Conservation (phyloP, 2,113 vertebrate species). For the Ailurus styani region DNA sequence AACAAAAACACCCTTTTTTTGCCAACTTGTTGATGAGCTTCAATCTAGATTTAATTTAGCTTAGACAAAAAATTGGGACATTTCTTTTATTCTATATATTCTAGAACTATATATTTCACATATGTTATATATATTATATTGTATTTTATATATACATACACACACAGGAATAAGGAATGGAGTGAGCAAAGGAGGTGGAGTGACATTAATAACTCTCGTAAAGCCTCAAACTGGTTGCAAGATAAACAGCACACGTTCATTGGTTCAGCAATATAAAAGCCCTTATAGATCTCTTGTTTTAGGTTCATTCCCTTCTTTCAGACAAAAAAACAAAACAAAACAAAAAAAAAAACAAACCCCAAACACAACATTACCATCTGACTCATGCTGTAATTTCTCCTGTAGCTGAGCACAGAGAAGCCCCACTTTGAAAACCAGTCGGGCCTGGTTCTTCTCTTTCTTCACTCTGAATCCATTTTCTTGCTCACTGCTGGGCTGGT, state of each 20-base stretch:
- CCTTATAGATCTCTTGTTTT: background rate
- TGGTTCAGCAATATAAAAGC: background rate
- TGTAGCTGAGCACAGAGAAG: background rate
- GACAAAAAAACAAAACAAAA: conserved; percentile 23
- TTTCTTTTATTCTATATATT: background rate
- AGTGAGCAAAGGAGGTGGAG: background rate
- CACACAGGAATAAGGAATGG: background rate
- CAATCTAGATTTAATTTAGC: background rate
- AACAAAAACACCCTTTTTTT: background rate
- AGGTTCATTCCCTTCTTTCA: background rate
- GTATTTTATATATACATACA: background rate
- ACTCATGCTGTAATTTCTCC: background rate
- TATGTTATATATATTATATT: background rate
- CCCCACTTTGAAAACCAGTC: background rate
- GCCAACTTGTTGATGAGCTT: background rate
- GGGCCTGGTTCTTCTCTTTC: background rate
- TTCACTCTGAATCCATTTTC: background rate
- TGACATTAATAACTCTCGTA: background rate
- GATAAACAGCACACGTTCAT: background rate
- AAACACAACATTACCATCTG: background rate
- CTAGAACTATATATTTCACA: background rate
- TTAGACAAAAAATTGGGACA: background rate
- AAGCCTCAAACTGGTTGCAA: background rate
- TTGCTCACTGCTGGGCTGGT: background rate
- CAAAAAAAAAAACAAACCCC: too few relatives aligned